Evolutionary conservation across 1,140 invertebrate genomes (phyloP), one percentile per base, ranked within the genome.

Genomic region (Pteromalus puparum): DNA sequence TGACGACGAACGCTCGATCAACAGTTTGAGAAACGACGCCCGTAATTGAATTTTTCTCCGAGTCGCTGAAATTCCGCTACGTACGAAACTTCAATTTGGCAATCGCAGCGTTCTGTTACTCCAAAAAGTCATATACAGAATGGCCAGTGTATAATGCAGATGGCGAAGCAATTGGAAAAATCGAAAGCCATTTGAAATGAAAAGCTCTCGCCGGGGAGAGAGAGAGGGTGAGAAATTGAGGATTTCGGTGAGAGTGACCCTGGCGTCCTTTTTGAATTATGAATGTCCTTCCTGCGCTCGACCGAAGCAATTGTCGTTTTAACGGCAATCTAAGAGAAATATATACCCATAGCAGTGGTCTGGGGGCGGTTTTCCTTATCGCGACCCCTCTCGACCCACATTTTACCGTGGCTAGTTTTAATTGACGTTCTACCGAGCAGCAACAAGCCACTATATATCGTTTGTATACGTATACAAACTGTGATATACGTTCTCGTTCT

Each of bases 311-410:
- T 76, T 76, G 74, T 34, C 46, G n/a, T 53, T 76, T 42, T 42
- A 74, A 24, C 10, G 46, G 1, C 72, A 10, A 34, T 42, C 34
- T 28, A 42, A n/a, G 72, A 74, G 72, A 38, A 15, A 42, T 34
- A 18, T 53, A 53, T 53, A 53, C 18, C 18, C 1, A 18, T 2
- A 2, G 18, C 21, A n/a, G 18, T 61, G 15, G 15, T 61, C 53
- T n/a, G 74, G 74, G 42, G 10, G 7, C 10, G 1, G 24, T n/a
- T 61, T 82, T 75, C 34, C 61, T 18, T n/a, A 10, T 83, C 30
- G 7, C 26, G 12, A n/a, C 15, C 70, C 46, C 72, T 84, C 21
- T 84, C 21, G 38, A 85, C 61, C 72, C 73, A 81, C 42, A 76
- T 81, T 81, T 74, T 68, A 68, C 28, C 15, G 18, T 4, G 9